These are phyloP conservation scores for Lemur catta DNA, from an alignment of 2,797 vertebrate species.

Conservation along the genomic window DNA sequence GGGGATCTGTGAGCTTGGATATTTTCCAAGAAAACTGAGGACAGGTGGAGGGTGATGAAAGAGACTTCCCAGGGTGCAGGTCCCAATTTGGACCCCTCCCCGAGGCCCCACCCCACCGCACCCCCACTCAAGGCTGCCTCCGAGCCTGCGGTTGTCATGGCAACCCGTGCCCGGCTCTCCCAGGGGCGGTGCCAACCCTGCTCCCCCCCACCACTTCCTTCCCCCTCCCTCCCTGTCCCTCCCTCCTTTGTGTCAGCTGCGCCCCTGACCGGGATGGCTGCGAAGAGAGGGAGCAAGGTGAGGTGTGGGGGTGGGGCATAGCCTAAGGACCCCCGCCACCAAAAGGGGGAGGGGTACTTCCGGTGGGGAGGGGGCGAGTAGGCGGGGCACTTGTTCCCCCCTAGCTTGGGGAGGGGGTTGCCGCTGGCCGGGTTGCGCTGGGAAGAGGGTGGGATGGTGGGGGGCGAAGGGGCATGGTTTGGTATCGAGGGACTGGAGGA, in stretches of 20 bases:
- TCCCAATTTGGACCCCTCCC: slow-evolving; percentile 65
- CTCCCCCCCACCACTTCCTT: slow-evolving; percentile 74
- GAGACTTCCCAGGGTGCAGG: neutral
- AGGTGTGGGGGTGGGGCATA: slow-evolving; percentile 72
- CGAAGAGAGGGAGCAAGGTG: slow-evolving; percentile 79
- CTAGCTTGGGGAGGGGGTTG: neutral
- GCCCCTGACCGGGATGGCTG: slow-evolving; percentile 79
- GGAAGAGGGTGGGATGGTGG: neutral
- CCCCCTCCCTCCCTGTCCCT: slow-evolving; percentile 74
- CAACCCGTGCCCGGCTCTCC: slow-evolving; percentile 77
- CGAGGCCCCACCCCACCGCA: slow-evolving; percentile 60
- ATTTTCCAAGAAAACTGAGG: slow-evolving; percentile 52
- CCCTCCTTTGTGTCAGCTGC: slow-evolving; percentile 79
- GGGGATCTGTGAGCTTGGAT: neutral
- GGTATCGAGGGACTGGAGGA: neutral
- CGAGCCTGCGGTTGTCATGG: slow-evolving; percentile 75
- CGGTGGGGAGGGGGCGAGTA: slow-evolving; percentile 68
- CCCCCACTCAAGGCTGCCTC: slow-evolving; percentile 58
- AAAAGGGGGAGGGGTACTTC: slow-evolving; percentile 68
- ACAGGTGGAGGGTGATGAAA: neutral
- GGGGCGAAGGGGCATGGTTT: neutral
- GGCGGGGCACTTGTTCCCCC: slow-evolving; percentile 26
- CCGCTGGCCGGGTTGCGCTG: neutral
- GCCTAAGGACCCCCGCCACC: slow-evolving; percentile 50
- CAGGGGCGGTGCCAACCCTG: slow-evolving; percentile 78